A percentile compares a stretch with the other conserved stretches of the same genome.
phyloP scores from a whole-genome alignment of 2,888 invertebrate species.

The Eudasyphora cyanicolor region DNA sequence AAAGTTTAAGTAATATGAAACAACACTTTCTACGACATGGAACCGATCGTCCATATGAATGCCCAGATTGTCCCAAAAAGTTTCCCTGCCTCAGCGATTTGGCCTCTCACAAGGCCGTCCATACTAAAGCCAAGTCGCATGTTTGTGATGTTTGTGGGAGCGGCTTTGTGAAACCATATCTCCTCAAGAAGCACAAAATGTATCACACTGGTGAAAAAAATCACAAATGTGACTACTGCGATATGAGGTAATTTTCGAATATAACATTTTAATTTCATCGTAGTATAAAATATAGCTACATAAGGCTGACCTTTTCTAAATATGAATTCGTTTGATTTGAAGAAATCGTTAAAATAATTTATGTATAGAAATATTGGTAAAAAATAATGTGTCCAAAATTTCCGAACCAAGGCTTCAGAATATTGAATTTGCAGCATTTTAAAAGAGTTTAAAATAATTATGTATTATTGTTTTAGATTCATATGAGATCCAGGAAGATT shows the following conservation, averaged over 20 bases:
- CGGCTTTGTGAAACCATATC: conserved; percentile 81
- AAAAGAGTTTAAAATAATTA: no score
- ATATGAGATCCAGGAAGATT: no score
- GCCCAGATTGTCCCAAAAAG: conserved; percentile 82
- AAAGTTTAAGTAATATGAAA: conserved; percentile 81
- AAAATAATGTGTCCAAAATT: no score
- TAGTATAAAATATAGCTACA: no score
- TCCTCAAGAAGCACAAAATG: conserved; percentile 83
- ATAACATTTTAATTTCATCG: no score
- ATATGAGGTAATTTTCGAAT: conserved; percentile 67
- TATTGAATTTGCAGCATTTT: no score
- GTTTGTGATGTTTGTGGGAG: conserved; percentile 84
- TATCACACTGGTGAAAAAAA: conserved; percentile 83
- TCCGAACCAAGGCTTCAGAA: no score
- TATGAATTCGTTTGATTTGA: no score
- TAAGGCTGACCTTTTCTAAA: no score
- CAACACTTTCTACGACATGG: conserved; percentile 82
- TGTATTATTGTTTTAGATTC: no score
- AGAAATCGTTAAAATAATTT: no score
- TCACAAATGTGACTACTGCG: conserved; percentile 71
- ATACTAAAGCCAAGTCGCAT: conserved; percentile 82
- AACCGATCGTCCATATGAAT: conserved; percentile 81
- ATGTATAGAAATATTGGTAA: no score
- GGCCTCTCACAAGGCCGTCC: conserved; percentile 80
- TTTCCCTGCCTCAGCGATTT: conserved; percentile 82